Percentiles rank a stretch among this genome's conserved stretches.
These are phyloP conservation scores for Calyptomena viridis DNA, from an alignment of 2,113 vertebrate genomes.

Conservation along the genomic window DNA sequence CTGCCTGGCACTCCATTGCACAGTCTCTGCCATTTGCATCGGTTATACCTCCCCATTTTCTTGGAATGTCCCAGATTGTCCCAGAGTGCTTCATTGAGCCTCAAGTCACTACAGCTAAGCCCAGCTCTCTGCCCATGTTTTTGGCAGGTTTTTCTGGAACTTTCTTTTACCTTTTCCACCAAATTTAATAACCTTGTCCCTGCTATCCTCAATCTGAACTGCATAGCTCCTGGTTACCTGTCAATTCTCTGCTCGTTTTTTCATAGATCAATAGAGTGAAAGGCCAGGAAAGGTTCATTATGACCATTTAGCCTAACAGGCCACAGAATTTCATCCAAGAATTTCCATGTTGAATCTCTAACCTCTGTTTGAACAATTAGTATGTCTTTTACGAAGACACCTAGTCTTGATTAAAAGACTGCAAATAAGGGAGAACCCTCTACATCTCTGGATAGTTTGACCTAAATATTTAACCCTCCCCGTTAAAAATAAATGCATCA, in stretches of 20 bases:
- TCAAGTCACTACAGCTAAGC: not conserved
- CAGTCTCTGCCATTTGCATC: not conserved
- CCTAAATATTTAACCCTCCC: constrained; percentile 40
- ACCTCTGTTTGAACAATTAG: constrained; percentile 11
- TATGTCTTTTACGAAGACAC: not conserved
- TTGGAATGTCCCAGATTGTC: not conserved
- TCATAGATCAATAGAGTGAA: constrained; percentile 1
- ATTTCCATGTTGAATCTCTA: not conserved
- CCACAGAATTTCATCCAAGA: not conserved
- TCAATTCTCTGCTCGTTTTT: not conserved
- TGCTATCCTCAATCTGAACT: not conserved
- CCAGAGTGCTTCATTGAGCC: not conserved
- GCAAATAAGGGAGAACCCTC: not conserved
- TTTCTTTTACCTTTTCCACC: not conserved
- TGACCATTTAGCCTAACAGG: not conserved
- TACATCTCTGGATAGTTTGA: constrained; percentile 11
- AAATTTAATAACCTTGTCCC: not conserved
- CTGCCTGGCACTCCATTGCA: not conserved
- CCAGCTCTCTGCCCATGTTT: not conserved
- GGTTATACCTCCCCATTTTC: not conserved
- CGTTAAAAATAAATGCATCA: constrained; percentile 1
- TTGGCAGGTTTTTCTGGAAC: not conserved
- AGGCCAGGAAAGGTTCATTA: not conserved
- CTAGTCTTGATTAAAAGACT: constrained; percentile 53
- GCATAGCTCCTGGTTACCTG: not conserved